Evolutionary conservation across 2,888 invertebrate genomes (phyloP).

Genomic region (Mylabris sibirica): DNA sequence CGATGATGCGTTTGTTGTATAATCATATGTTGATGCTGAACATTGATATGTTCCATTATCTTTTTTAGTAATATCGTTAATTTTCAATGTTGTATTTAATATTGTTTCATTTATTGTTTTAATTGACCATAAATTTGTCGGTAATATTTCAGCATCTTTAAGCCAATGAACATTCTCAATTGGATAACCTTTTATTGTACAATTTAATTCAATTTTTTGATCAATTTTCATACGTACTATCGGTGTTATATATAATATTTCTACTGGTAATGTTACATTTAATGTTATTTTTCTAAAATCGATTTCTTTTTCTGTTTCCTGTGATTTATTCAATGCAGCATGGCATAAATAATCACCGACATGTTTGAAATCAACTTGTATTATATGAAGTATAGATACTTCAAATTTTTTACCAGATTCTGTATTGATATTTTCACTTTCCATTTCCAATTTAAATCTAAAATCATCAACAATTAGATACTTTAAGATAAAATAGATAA

Average conservation of each 20-base stretch:
- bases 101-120: conserved; percentile 66
- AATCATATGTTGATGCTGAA: conserved; percentile 55
- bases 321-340: conserved; percentile 59
- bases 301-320: conserved; percentile 41
- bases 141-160: conserved; percentile 64
- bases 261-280: conserved; percentile 63
- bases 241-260: conserved; percentile 61
- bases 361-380: conserved; percentile 65
- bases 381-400: conserved; percentile 64
- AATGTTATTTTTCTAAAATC: conserved; percentile 54
- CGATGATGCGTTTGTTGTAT: conserved; percentile 48
- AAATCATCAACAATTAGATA: conserved; percentile 29
- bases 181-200: conserved; percentile 69
- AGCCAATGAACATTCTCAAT: conserved; percentile 66
- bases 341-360: conserved; percentile 70
- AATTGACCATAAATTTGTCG: conserved; percentile 47
- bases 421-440: conserved; percentile 59
- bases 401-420: conserved; percentile 58
- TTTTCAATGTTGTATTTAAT: conserved; percentile 66
- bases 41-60: conserved; percentile 79
- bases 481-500: conserved; percentile 12
- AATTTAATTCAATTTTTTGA: conserved; percentile 63
- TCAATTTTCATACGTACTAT: conserved; percentile 64
- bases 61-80: conserved; percentile 68
- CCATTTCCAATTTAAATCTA: conserved; percentile 57